Percentiles rank a stretch among this genome's conserved stretches.
Conservation (phyloP, 2,888 invertebrate species). For the Zootermopsis nevadensis region DNA sequence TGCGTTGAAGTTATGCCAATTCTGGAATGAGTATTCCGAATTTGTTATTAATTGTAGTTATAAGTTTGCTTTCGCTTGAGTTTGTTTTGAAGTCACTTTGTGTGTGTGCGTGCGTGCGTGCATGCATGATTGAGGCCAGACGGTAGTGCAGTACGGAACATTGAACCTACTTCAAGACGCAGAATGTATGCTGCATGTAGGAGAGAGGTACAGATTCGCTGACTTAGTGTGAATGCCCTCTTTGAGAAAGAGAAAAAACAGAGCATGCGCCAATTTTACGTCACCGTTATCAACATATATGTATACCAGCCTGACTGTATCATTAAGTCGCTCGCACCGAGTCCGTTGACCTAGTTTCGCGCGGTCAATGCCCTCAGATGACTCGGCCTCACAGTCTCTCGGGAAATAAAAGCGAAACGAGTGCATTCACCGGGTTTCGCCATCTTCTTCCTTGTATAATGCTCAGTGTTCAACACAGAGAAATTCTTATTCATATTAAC, state of each 20-base stretch:
- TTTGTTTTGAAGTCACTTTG: neutral
- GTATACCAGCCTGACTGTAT: conserved; percentile 33
- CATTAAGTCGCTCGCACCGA: conserved; percentile 21
- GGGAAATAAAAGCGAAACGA: conserved; percentile 43
- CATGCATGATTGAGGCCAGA: neutral
- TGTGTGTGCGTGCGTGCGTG: no score
- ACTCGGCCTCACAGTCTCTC: conserved; percentile 27
- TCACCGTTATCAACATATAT: conserved; percentile 49
- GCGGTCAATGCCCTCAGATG: conserved; percentile 46
- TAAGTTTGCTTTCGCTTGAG: conserved; percentile 19
- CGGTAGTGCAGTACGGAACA: neutral
- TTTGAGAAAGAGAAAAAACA: conserved; percentile 36
- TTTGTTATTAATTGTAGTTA: neutral
- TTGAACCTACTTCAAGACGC: conserved; percentile 22
- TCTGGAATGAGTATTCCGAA: neutral
- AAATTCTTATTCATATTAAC: neutral
- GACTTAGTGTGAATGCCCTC: conserved; percentile 50
- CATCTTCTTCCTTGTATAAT: conserved; percentile 2
- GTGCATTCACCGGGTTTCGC: conserved; percentile 17
- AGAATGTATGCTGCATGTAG: neutral
- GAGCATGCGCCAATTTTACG: conserved; percentile 50
- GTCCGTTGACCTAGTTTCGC: conserved; percentile 43
- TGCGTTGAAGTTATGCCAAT: neutral
- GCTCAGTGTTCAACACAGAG: neutral
- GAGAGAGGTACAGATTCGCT: conserved; percentile 32